Conservation (phyloP, 2,888 invertebrate species). For the Abrostola tripartita region DNA sequence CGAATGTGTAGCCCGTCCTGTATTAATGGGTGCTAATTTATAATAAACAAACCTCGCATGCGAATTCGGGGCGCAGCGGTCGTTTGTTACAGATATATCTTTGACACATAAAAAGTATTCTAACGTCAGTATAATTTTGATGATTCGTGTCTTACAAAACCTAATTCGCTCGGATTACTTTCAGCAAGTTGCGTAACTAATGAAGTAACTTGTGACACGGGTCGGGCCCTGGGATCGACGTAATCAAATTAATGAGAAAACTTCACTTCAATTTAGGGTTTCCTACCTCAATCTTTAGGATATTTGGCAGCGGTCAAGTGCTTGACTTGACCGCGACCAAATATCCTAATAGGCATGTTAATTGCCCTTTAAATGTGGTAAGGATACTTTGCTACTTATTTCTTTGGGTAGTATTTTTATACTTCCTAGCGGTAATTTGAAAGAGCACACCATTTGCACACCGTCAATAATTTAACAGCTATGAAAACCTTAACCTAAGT, state of each 20-base stretch:
- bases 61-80: conserved; percentile 10
- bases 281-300: conserved; percentile 85
- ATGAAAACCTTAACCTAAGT: no score
- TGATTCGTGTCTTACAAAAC: conserved; percentile 84
- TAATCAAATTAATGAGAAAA: conserved; percentile 89
- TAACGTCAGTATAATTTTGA: conserved; percentile 71
- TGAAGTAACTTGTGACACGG: conserved; percentile 88
- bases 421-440: neutral
- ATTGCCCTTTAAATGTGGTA: conserved; percentile 59
- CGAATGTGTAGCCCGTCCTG: conserved; percentile 35
- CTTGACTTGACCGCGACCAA: conserved; percentile 61
- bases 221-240: conserved; percentile 86
- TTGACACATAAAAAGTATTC: conserved; percentile 30
- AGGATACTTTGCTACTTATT: conserved; percentile 18
- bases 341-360: conserved; percentile 67
- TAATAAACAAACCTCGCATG: conserved; percentile 37
- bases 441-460: neutral
- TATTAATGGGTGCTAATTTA: conserved; percentile 51
- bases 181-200: conserved; percentile 86
- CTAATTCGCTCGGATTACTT: conserved; percentile 85
- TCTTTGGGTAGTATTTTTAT: neutral
- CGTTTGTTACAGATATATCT: conserved; percentile 14
- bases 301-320: conserved; percentile 84
- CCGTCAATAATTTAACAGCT: neutral
- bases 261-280: conserved; percentile 87